Evolutionary conservation across 2,113 vertebrate species (phyloP), one percentile per base, ranked within the genome.

Genomic region (Eulemur rufifrons): DNA sequence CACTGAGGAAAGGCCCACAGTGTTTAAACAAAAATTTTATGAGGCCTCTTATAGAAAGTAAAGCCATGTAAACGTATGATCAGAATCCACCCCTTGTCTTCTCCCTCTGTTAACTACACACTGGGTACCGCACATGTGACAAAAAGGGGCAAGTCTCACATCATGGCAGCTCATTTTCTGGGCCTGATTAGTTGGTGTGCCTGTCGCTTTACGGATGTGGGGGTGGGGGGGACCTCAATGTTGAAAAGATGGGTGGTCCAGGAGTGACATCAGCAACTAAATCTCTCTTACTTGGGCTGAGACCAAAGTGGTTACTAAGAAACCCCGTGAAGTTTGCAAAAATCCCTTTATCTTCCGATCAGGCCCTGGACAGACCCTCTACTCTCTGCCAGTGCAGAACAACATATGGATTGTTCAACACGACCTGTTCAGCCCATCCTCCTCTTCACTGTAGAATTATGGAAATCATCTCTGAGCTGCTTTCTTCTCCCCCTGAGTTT

Each of bases 21-120:
- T 52, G 91, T 97, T 89, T 73, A 84, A 96, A 92, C 20, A 92
- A 78, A 91, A 64, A n/a, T 64, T 59, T 74, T 76, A 59, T 82
- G n/a, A 54, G 12, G 14, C 52, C 29, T 87, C 14, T 52, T 92
- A 88, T 89, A 94, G 69, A 87, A 86, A 42, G 39, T 50, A 87
- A 81, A 90, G 29, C 37, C 64, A 15, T n/a, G 12, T 37, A 87
- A 91, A 69, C 29, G 11, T 50, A 10, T 81, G 25, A 50, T 54
- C 76, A 92, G 17, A 74, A 69, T 29, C 56, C 37, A 81, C 2
- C 27, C 20, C 17, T 91, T 20, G 32, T 61, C 12, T 5, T 83
- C 27, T 82, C 56, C 8, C 37, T 85, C 64, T 86, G 21, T n/a
- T 74, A 92, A 56, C 50, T 69, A 32, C 11, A 11, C 20, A 76